phyloP scores from a whole-genome alignment of 2,797 vertebrate species.

The Pelodytes ibericus region DNA sequence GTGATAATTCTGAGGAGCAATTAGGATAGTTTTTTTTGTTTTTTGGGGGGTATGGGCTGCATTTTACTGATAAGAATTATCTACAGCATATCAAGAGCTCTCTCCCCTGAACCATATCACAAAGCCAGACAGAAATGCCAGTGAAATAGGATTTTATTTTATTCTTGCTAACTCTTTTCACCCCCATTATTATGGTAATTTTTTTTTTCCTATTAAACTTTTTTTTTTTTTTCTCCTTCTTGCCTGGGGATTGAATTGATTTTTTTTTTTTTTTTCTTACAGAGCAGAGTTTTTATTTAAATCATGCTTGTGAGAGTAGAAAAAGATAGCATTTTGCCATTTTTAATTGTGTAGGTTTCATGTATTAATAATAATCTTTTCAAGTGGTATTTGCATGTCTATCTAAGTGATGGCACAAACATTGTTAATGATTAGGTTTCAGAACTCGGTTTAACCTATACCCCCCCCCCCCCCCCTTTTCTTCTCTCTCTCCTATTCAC shows the following conservation, averaged over 20 bases:
- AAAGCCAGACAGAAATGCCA: constrained; percentile 76
- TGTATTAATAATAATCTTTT: constrained; percentile 54
- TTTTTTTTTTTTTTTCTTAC: constrained; percentile 37
- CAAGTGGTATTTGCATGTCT: constrained; percentile 50
- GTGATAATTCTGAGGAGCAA: constrained; percentile 74
- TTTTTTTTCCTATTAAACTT: constrained; percentile 63
- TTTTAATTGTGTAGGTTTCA: constrained; percentile 54
- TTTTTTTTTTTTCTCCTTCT: constrained; percentile 40
- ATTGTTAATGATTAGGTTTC: constrained; percentile 13
- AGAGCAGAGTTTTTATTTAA: constrained; percentile 33
- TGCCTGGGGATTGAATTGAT: constrained; percentile 47
- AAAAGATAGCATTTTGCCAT: constrained; percentile 47
- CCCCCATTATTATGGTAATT: constrained; percentile 84
- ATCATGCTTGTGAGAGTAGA: constrained; percentile 39
- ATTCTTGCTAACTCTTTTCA: constrained; percentile 71
- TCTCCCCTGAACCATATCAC: constrained; percentile 78
- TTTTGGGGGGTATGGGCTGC: constrained; percentile 84
- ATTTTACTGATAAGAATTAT: constrained; percentile 87
- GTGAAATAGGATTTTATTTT: constrained; percentile 64
- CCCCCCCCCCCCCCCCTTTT: background rate
- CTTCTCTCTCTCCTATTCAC: background rate
- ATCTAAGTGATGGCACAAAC: constrained; percentile 37
- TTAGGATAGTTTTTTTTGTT: constrained; percentile 81
- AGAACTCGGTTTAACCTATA: constrained; percentile 22
- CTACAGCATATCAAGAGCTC: constrained; percentile 75